A percentile compares a stretch with the other conserved stretches of the same genome.
phyloP scores from a whole-genome alignment of 2,888 invertebrate species.

The Clostera curtula region DNA sequence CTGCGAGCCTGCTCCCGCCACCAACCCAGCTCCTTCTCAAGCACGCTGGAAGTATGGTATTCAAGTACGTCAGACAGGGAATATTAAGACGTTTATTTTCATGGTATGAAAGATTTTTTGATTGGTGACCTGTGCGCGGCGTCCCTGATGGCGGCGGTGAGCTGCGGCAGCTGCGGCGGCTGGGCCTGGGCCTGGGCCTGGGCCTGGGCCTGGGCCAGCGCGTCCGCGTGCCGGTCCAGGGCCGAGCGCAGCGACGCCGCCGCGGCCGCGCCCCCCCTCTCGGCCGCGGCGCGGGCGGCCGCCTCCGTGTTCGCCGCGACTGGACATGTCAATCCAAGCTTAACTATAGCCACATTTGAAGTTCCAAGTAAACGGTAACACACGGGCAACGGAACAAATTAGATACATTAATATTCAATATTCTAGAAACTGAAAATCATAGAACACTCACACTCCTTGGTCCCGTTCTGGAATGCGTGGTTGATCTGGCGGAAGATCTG shows the following conservation, averaged over 20 bases:
- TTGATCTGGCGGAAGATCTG: slow-evolving; percentile 93
- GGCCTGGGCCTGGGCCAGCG: slow-evolving; percentile 26
- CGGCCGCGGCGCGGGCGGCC: slow-evolving; percentile 53
- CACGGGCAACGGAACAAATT: too few relatives aligned
- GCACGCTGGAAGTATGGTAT: slow-evolving; percentile 31
- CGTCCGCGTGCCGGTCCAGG: slow-evolving; percentile 45
- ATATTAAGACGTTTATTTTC: neutral
- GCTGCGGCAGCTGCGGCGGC: slow-evolving; percentile 13
- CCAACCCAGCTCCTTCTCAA: slow-evolving; percentile 60
- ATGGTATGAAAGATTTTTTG: slow-evolving; percentile 1
- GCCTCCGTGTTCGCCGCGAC: slow-evolving; percentile 55
- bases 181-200: slow-evolving; percentile 19
- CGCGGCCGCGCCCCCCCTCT: slow-evolving; percentile 46
- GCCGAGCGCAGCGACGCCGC: slow-evolving; percentile 39
- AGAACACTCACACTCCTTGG: slow-evolving; percentile 86
- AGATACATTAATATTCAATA: too few relatives aligned
- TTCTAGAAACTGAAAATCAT: neutral
- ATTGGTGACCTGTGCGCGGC: slow-evolving; percentile 49
- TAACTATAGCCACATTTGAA: too few relatives aligned
- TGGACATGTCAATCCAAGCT: slow-evolving; percentile 11
- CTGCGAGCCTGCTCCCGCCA: slow-evolving; percentile 57
- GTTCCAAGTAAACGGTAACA: too few relatives aligned
- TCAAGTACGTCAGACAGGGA: neutral
- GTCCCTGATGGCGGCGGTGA: slow-evolving; percentile 36
- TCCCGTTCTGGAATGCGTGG: slow-evolving; percentile 89